Evolutionary conservation across 2,888 invertebrate species (phyloP), one percentile per base, ranked within the genome.

Genomic region (Blastobasis lacticolella): DNA sequence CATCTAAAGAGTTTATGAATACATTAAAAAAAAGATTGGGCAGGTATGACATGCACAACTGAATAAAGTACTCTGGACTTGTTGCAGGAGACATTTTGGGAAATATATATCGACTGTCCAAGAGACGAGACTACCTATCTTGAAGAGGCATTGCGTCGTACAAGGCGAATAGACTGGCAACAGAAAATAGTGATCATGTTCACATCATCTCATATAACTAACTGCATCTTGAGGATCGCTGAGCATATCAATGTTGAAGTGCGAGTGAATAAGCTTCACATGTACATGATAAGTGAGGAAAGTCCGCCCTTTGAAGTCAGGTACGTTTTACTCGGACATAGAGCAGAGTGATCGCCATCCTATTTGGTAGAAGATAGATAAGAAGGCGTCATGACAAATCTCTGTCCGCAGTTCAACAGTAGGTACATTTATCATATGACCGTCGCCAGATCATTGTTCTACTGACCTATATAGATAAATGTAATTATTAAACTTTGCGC

Each of bases 161-260:
- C 69, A 4, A 57, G 60, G 37, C 10, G 63, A 0, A 63, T 71
- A 46, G 60, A 69, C 51, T 69, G 67, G 65, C 49, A 10, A 4
- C 54, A 52, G 51, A 23, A 46, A 37, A 37, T 61, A 9, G 48
- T 55, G 37, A 46, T 66, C 1, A 61, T 66, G 0, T 69, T 55
- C 38, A 54, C 59, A 5, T 61, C 60, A 5, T 49, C 49, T 37
- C 54, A 66, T 23, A 51, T 67, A 0, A 50, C 54, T 42, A 55
- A 61, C 10, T 58, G 59, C 48, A 48, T 69, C 2, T 49, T 54
- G 51, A 53, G 50, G 40, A 46, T 67, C 3, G 49, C 53, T 36
- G n/a, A 38, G 37, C 51, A 60, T n/a, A 60, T 58, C 23, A 57
- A 61, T 8, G 38, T 57, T 10, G 51, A 49, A 6, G 23, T 56